Evolutionary conservation across 1,140 invertebrate species (phyloP), one percentile per base, ranked within the genome.

Genomic region (Samia ricini): DNA sequence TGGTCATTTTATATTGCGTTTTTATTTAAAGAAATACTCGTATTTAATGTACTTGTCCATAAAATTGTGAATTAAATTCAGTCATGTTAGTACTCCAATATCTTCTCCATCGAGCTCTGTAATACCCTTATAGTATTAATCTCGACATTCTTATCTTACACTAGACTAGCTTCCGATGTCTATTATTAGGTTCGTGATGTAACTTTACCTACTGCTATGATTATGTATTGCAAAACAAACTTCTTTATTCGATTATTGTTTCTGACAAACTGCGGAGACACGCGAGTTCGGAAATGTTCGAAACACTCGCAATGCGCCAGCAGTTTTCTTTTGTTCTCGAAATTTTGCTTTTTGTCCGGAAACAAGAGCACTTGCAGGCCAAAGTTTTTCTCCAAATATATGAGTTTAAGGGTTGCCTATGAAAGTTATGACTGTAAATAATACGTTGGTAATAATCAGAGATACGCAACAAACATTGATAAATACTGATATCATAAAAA

Each of bases 281-380:
- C 66, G 56, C 63, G 52, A 63, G 61, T 63, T 48, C 56, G 56
- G 49, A 64, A 55, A 65, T 48, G 66, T 36, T 61, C 33, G 60
- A 66, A 71, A 72, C 72, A 72, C 66, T 72, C 66, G 58, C 59
- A 72, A 68, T 66, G 56, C 68, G 70, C 69, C 68, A 76, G 66
- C 74, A 71, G 71, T 73, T 76, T 64, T 71, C 69, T 66, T 76
- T 75, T 69, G 60, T 64, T 70, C 52, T 58, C 36, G 48, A 61
- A 72, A 70, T 63, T 72, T 70, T 66, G 64, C 66, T 66, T 63
- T 72, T 68, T 69, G 63, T 71, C 66, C 56, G 60, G 64, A 67
- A 69, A 72, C 70, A 72, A 72, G 61, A 56, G 61, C 61, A 62
- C 56, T 62, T 60, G 49, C 59, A 64, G 50, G 36, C 36, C 15